These are phyloP conservation scores for Eurystomus gularis DNA, from an alignment of 2,113 vertebrate species.

Conservation along the genomic window DNA sequence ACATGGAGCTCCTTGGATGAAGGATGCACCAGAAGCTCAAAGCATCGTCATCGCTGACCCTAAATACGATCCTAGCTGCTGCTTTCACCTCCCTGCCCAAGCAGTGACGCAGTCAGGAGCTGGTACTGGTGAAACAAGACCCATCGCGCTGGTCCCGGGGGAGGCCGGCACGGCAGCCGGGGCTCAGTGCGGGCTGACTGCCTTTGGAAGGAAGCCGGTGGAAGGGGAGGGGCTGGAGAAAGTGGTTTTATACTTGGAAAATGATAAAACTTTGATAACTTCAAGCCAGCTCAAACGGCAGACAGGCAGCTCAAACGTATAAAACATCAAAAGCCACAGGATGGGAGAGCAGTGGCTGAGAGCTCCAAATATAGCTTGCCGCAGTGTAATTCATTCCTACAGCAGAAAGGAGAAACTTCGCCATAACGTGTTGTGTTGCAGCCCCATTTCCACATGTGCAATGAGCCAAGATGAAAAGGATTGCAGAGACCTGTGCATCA, in stretches of 20 bases:
- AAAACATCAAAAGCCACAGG: constrained; percentile 74
- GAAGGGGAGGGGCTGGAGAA: not conserved
- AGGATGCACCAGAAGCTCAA: not conserved
- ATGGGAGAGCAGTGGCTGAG: not conserved
- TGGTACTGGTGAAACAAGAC: not conserved
- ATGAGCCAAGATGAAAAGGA: not conserved
- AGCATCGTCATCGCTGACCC: fast-evolving
- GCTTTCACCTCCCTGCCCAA: not conserved
- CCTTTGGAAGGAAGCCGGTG: not conserved
- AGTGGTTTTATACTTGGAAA: not conserved
- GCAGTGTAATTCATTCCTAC: not conserved
- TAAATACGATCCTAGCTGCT: not conserved
- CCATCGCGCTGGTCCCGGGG: not conserved
- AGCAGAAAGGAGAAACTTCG: not conserved
- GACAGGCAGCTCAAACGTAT: constrained; percentile 65
- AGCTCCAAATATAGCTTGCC: constrained; percentile 35
- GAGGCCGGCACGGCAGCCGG: not conserved
- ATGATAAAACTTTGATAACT: constrained; percentile 62
- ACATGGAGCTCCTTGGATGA: not conserved
- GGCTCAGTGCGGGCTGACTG: not conserved
- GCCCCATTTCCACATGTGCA: not conserved
- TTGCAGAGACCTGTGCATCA: not conserved
- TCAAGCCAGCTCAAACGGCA: not conserved
- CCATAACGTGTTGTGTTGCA: not conserved
- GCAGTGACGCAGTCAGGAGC: not conserved